Conservation (phyloP, 2,888 invertebrate species). For the Eueremaeus valkanovi region DNA sequence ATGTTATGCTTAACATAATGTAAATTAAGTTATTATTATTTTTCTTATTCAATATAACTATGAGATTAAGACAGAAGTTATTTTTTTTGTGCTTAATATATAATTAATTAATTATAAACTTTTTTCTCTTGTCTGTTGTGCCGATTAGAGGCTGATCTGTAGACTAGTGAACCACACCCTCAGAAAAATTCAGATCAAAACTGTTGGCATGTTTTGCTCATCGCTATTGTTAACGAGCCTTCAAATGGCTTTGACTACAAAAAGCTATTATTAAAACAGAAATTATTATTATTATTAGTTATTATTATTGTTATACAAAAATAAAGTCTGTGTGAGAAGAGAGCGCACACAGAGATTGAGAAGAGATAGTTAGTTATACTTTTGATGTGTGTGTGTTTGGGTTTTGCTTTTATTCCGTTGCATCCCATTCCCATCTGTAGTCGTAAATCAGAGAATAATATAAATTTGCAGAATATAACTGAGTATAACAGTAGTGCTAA, state of each 20-base stretch:
- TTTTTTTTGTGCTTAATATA: neutral
- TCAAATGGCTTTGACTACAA: too few species aligned
- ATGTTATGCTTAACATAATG: neutral
- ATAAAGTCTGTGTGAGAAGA: neutral
- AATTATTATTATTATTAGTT: conserved; percentile 18
- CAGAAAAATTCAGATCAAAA: neutral
- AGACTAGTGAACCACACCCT: conserved; percentile 19
- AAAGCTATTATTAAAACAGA: conserved; percentile 13
- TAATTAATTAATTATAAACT: conserved; percentile 13
- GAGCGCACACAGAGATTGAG: neutral
- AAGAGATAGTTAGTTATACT: neutral
- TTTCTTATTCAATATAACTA: neutral
- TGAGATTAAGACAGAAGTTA: neutral
- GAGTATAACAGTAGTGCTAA: conserved; percentile 20
- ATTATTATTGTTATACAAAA: conserved; percentile 3
- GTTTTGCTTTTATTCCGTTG: conserved; percentile 1
- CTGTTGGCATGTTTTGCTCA: neutral
- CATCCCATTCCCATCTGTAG: conserved; percentile 27
- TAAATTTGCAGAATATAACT: conserved; percentile 19
- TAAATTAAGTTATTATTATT: conserved; percentile 13
- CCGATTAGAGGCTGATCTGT: conserved; percentile 12
- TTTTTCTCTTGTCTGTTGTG: too few species aligned
- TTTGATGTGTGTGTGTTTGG: neutral
- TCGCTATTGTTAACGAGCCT: neutral
- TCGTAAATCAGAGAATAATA: conserved; percentile 16